These are phyloP conservation scores for Arctia plantaginis DNA, from an alignment of 2,888 invertebrate genomes.

Conservation along the genomic window DNA sequence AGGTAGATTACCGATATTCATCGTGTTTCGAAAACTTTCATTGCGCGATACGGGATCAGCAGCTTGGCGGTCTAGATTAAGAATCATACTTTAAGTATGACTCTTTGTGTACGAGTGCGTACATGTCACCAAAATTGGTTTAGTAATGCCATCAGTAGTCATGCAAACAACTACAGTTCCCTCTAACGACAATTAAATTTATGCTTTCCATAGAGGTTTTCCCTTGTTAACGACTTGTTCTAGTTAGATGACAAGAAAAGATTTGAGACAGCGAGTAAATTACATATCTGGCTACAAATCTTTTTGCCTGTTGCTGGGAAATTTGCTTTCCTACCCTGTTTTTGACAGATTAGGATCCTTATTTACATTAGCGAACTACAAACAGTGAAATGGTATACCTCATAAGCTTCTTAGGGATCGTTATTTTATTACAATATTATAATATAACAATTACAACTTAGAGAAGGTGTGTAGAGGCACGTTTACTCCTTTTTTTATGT, in stretches of 20 bases:
- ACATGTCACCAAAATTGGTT: neutral
- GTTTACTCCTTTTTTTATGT: too few species aligned
- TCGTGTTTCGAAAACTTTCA: neutral
- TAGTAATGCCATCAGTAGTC: too few species aligned
- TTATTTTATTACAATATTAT: neutral
- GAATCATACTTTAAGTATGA: too few species aligned
- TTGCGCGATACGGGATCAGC: slow-evolving; percentile 26
- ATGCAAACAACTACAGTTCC: neutral
- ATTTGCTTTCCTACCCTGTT: slow-evolving; percentile 40
- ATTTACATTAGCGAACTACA: slow-evolving; percentile 34
- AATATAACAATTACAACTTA: too few species aligned
- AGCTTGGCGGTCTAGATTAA: too few species aligned
- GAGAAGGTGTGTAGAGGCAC: too few species aligned
- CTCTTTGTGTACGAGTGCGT: too few species aligned
- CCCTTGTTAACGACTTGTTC: slow-evolving; percentile 63
- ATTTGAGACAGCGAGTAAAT: slow-evolving; percentile 59
- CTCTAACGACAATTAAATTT: slow-evolving; percentile 56
- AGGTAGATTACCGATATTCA: neutral
- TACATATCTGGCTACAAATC: slow-evolving; percentile 56
- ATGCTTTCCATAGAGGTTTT: slow-evolving; percentile 60
- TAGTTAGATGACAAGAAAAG: slow-evolving; percentile 59
- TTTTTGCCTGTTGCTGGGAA: slow-evolving; percentile 50
- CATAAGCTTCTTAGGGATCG: slow-evolving; percentile 7
- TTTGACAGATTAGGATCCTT: slow-evolving; percentile 38
- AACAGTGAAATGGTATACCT: slow-evolving; percentile 22